Evolutionary conservation across 2,113 vertebrate species (phyloP).

Genomic region (Crotalus tigris): DNA sequence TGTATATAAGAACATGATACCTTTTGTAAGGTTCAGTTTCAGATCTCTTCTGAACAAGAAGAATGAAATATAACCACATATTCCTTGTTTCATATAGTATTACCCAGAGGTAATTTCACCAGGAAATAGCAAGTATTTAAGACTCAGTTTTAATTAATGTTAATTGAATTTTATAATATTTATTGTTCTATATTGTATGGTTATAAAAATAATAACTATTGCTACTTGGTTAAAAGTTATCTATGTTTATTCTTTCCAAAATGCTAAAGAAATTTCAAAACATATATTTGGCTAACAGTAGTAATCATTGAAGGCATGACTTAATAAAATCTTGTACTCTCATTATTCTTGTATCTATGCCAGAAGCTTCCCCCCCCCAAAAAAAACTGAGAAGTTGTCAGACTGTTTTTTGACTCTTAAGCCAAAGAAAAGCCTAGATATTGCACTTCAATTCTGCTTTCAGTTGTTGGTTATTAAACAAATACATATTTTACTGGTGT

Average conservation of each 20-base stretch:
- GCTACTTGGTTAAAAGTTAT: background rate
- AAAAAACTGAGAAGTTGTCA: background rate
- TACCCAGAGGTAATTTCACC: background rate
- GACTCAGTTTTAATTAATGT: background rate
- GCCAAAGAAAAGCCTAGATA: background rate
- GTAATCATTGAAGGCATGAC: background rate
- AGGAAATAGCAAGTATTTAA: background rate
- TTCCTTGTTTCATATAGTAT: background rate
- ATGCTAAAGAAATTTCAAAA: background rate
- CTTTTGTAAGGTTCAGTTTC: background rate
- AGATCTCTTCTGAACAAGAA: background rate
- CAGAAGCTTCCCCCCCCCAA: too few relatives aligned
- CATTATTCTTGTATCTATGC: background rate
- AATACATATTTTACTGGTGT: background rate
- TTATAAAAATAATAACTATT: background rate
- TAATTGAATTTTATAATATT: background rate
- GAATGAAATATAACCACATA: background rate
- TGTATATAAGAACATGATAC: background rate
- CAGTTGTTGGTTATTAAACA: background rate
- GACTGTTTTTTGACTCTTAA: background rate
- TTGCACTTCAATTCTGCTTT: background rate
- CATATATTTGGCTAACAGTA: background rate
- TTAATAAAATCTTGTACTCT: background rate
- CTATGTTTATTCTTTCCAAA: background rate
- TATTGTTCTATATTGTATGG: background rate